Evolutionary conservation across 2,113 vertebrate genomes (phyloP).

Genomic region (Myiozetetes cayanensis): DNA sequence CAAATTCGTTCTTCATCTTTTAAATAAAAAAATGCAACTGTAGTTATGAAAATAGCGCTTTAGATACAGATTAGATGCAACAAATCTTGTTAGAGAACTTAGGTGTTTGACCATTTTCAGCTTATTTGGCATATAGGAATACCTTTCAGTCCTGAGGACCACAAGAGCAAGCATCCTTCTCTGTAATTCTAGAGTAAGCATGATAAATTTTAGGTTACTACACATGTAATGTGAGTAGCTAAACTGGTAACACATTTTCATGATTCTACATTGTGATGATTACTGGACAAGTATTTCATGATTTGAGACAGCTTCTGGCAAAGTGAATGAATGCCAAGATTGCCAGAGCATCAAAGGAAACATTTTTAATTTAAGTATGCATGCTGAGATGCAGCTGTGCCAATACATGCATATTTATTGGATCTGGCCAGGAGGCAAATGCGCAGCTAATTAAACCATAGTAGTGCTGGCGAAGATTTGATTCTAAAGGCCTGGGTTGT

Average conservation of each 20-base stretch:
- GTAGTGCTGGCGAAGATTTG: slow-evolving; percentile 50
- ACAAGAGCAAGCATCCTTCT: neutral
- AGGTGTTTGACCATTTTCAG: neutral
- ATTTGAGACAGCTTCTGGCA: slow-evolving; percentile 71
- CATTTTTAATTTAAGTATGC: slow-evolving; percentile 76
- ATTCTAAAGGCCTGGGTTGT: slow-evolving; percentile 13
- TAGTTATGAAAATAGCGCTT: neutral
- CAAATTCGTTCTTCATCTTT: neutral
- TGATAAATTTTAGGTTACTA: neutral
- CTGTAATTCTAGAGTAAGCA: neutral
- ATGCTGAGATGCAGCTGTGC: slow-evolving; percentile 79
- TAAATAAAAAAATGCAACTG: neutral
- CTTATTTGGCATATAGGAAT: neutral
- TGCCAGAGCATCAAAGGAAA: slow-evolving; percentile 71
- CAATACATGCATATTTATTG: slow-evolving; percentile 77
- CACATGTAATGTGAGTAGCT: neutral
- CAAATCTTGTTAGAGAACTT: neutral
- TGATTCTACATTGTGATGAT: slow-evolving; percentile 46
- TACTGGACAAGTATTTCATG: slow-evolving; percentile 62
- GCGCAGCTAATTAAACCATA: slow-evolving; percentile 70
- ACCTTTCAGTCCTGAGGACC: neutral
- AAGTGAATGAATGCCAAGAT: slow-evolving; percentile 67
- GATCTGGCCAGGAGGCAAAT: slow-evolving; percentile 75
- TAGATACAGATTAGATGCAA: neutral
- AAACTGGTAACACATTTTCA: slow-evolving; percentile 21